These are phyloP conservation scores for Hirtodrosophila alboralis DNA, from an alignment of 2,888 invertebrate species.

Conservation along the genomic window DNA sequence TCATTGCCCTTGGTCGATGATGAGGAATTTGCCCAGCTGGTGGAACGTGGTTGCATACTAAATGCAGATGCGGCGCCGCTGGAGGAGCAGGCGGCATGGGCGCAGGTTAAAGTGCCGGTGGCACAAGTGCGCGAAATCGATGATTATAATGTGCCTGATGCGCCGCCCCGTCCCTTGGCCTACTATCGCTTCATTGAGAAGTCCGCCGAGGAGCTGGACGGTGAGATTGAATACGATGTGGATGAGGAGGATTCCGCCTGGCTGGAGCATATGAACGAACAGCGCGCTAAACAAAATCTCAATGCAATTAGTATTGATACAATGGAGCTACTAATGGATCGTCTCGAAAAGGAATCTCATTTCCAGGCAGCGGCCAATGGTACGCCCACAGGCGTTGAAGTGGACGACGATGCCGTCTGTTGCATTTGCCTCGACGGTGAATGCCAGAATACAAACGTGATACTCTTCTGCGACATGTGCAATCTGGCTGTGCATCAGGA, in stretches of 20 bases:
- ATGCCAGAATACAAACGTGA: constrained; percentile 99
- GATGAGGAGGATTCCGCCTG: constrained; percentile 99
- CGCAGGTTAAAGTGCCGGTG: constrained; percentile 87
- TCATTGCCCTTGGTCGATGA: constrained; percentile 88
- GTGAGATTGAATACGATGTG: constrained; percentile 97
- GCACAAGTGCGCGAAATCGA: constrained; percentile 89
- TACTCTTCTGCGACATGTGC: constrained; percentile 99
- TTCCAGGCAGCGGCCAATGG: constrained; percentile 91
- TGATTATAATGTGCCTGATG: constrained; percentile 92
- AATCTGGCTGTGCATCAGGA: constrained; percentile 99
- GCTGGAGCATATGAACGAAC: constrained; percentile 94
- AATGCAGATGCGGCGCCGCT: constrained; percentile 80
- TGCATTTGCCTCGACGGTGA: constrained; percentile 99
- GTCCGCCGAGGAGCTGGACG: constrained; percentile 96
- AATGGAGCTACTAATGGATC: constrained; percentile 98
- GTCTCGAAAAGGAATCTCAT: constrained; percentile 98
- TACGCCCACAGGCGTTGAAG: constrained; percentile 90
- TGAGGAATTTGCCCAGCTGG: constrained; percentile 86
- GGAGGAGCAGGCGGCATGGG: constrained; percentile 83
- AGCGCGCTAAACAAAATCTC: constrained; percentile 89
- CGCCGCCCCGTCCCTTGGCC: constrained; percentile 93
- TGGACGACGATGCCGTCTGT: constrained; percentile 99
- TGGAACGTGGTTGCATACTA: constrained; percentile 81
- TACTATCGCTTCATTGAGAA: constrained; percentile 98
- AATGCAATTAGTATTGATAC: constrained; percentile 93